Conservation (phyloP, 2,888 invertebrate genomes). For the Andrena haemorrhoa region DNA sequence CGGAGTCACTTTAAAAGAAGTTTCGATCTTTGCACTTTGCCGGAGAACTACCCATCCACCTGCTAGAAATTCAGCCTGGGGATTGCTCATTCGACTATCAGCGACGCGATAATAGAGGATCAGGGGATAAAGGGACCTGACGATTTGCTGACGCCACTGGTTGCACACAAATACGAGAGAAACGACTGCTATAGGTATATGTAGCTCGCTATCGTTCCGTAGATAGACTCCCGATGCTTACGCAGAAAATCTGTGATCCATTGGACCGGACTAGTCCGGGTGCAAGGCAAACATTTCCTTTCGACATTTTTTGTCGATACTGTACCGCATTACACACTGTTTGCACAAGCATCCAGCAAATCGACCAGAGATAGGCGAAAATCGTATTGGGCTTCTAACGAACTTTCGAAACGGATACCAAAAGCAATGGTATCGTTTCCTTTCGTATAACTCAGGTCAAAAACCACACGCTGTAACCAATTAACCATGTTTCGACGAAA, state of each 20-base stretch:
- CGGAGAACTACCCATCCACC: conserved; percentile 14
- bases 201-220: conserved; percentile 38
- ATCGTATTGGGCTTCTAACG: neutral
- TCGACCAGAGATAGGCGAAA: neutral
- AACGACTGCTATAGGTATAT: conserved; percentile 31
- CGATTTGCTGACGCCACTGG: conserved; percentile 57
- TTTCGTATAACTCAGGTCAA: neutral
- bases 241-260: conserved; percentile 61
- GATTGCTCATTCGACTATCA: conserved; percentile 55
- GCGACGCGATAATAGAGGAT: conserved; percentile 49
- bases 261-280: conserved; percentile 48
- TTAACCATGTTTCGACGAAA: neutral
- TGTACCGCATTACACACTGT: conserved; percentile 33
- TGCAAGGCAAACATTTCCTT: conserved; percentile 64
- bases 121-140: conserved; percentile 26
- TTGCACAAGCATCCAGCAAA: conserved; percentile 14
- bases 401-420: conserved; percentile 3
- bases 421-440: conserved; percentile 3
- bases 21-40: conserved; percentile 24
- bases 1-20: conserved; percentile 18
- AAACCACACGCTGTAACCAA: neutral
- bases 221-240: conserved; percentile 51
- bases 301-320: conserved; percentile 49
- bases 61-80: conserved; percentile 35
- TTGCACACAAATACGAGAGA: conserved; percentile 56